Conservation (phyloP, 2,797 vertebrate genomes). For the Poecilia picta region DNA sequence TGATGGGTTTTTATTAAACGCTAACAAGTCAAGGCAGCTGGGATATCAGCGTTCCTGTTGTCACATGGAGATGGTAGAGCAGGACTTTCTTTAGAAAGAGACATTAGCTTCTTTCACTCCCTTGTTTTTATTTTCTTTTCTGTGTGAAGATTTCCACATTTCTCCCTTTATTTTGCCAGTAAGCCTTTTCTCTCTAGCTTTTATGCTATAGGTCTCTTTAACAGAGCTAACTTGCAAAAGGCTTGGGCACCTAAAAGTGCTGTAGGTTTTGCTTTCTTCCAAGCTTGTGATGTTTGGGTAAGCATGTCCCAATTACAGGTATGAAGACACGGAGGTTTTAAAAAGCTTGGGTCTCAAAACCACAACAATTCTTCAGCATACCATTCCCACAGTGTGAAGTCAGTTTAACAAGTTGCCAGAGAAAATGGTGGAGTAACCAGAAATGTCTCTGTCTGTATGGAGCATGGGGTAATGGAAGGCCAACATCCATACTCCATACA, state of each 20-base stretch:
- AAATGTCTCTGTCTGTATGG: background rate
- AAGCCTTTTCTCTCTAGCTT: slow-evolving; percentile 15
- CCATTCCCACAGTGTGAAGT: background rate
- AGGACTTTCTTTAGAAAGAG: slow-evolving; percentile 56
- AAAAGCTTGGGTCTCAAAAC: background rate
- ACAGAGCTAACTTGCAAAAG: slow-evolving; percentile 43
- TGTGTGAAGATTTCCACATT: slow-evolving; percentile 35
- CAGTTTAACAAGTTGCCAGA: background rate
- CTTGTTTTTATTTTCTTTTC: slow-evolving; percentile 21
- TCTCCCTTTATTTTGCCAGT: slow-evolving; percentile 28
- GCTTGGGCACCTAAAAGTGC: slow-evolving; percentile 25
- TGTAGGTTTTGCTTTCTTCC: slow-evolving; percentile 1
- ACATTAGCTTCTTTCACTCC: slow-evolving; percentile 58
- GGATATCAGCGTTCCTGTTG: slow-evolving; percentile 70
- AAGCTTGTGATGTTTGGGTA: background rate
- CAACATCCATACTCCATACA: too few relatives aligned
- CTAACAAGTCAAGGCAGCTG: slow-evolving; percentile 68
- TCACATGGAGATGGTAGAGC: slow-evolving; percentile 61
- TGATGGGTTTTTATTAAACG: slow-evolving; percentile 74
- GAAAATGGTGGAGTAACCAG: background rate
- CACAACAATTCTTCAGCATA: background rate
- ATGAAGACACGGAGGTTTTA: background rate
- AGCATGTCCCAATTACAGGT: background rate
- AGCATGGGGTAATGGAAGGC: background rate
- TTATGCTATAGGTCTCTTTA: slow-evolving; percentile 25